A percentile compares a stretch with the other conserved stretches of the same genome.
Evolutionary conservation across 2,113 vertebrate species (phyloP).

Genomic region (Otolemur garnettii): DNA sequence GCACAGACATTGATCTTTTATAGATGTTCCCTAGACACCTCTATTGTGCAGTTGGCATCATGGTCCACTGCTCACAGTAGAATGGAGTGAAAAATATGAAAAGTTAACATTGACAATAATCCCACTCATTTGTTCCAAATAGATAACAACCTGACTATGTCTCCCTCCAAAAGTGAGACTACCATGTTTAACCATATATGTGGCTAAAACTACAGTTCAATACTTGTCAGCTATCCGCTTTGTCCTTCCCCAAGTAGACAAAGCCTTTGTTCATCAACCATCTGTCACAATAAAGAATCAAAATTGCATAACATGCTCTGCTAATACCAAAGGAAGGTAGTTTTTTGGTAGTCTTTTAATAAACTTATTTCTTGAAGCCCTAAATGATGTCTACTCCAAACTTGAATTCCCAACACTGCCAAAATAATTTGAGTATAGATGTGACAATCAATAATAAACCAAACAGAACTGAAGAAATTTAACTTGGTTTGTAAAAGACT

Average conservation of each 20-base stretch:
- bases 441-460: neutral
- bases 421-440: slow-evolving; percentile 17
- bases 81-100: neutral
- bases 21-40: neutral
- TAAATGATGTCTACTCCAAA: neutral
- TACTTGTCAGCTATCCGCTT: neutral
- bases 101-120: neutral
- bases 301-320: neutral
- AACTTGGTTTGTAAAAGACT: neutral
- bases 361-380: neutral
- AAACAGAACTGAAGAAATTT: neutral
- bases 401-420: neutral
- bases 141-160: neutral
- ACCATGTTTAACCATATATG: neutral
- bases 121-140: neutral
- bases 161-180: neutral
- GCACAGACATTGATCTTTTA: neutral
- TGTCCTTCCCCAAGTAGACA: neutral
- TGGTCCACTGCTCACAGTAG: neutral
- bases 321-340: neutral
- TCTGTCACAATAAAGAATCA: neutral
- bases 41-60: neutral
- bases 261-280: neutral
- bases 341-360: neutral
- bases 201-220: neutral